Evolutionary conservation across 2,113 vertebrate species (phyloP), one percentile per base, ranked within the genome.

Genomic region (Eubucco bourcierii): DNA sequence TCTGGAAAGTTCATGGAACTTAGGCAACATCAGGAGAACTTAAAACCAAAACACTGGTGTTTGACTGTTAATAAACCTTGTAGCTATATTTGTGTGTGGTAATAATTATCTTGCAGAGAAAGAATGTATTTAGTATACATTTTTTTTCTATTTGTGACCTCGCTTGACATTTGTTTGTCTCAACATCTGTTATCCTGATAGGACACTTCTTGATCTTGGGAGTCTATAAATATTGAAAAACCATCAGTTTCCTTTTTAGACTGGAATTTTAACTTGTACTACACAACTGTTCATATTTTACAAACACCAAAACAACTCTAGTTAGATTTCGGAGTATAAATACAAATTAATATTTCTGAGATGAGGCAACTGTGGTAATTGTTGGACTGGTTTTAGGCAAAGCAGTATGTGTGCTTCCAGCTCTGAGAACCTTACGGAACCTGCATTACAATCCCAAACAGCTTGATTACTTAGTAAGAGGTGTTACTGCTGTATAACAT

Each of bases 91-190:
- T 87, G 31, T 81, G 25, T 29, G 4, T 94, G 44, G 34, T 94
- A 84, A 50, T 70, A 84, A 93, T 90, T 53, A 44, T n/a, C 13
- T 95, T 82, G 73, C 74, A 82, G 64, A 81, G 13, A 33, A 23
- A 83, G 52, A 79, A 55, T 68, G 17, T 87, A 44, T 90, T 88
- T 95, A 76, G 5, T 34, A 16, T 77, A 7, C 85, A 63, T 91
- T 94, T 95, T 91, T 95, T 91, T 95, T 75, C 78, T 44, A 89
- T 88, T 94, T 84, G 81, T 95, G 92, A 93, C 83, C 52, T 95
- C n/a, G 68, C 52, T 95, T 96, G 78, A 81, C 67, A 80, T 93
- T 97, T 19, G 15, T 80, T 83, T 86, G 34, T 84, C 34, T 60
- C 63, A 80, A 56, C 66, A 84, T 93, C 83, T 97, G 84, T 80